These are phyloP conservation scores for Phrynocephalus versicolor DNA, from an alignment of 2,113 vertebrate species.

Conservation along the genomic window DNA sequence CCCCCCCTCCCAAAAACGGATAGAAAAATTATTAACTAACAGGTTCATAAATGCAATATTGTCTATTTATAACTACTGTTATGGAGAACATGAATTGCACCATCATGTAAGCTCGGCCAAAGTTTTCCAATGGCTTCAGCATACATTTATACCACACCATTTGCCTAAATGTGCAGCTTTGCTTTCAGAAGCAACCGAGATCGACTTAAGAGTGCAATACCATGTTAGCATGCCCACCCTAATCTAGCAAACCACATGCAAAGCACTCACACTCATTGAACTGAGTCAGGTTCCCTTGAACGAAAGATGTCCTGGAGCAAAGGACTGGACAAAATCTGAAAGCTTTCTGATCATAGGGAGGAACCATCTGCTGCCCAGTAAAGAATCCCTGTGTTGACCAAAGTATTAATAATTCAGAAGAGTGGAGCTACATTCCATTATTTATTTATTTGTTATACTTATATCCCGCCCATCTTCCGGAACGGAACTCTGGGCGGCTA, in stretches of 20 bases:
- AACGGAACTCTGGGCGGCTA: too few relatives aligned
- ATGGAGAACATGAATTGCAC: not conserved
- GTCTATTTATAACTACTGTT: too few relatives aligned
- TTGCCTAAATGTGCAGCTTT: not conserved
- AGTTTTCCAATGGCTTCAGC: not conserved
- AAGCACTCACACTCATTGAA: slow-evolving; percentile 7
- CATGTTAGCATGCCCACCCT: not conserved
- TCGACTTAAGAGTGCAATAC: not conserved
- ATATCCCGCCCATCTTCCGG: too few relatives aligned
- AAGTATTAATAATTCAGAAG: slow-evolving; percentile 58
- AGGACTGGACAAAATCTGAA: slow-evolving; percentile 13
- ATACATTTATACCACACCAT: not conserved
- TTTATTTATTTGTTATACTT: too few relatives aligned
- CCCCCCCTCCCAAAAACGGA: too few relatives aligned
- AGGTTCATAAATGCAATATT: not conserved
- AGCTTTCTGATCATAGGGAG: slow-evolving; percentile 34
- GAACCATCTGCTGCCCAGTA: slow-evolving; percentile 32
- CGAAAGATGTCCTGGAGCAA: slow-evolving; percentile 25
- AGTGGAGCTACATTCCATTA: slow-evolving; percentile 28
- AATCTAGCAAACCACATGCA: slow-evolving; percentile 10
- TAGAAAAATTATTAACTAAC: not conserved
- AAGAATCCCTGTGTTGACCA: slow-evolving; percentile 24
- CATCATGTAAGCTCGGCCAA: not conserved
- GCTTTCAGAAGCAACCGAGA: not conserved
- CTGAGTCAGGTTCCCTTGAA: slow-evolving; percentile 36